Percentiles rank a stretch among this genome's conserved stretches.
phyloP scores from a whole-genome alignment of 2,797 vertebrate genomes.

The Catamblyrhynchus diadema region DNA sequence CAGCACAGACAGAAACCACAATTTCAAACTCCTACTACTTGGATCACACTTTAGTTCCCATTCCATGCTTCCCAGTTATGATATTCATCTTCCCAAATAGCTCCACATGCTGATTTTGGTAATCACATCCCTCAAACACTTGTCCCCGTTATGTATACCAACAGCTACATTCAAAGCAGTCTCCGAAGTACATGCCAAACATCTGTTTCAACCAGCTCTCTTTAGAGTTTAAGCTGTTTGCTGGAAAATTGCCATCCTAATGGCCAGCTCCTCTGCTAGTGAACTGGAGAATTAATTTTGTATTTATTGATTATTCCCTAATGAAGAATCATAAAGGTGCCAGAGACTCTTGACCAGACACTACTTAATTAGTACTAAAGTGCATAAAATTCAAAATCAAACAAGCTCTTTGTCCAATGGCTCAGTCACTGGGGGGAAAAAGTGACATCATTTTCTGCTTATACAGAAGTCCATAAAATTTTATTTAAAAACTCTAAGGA shows the following conservation, averaged over 20 bases:
- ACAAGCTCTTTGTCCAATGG: neutral
- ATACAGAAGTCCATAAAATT: conserved; percentile 6
- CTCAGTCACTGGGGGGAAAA: neutral
- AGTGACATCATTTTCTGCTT: conserved; percentile 1
- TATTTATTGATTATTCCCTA: conserved; percentile 53
- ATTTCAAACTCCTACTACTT: neutral
- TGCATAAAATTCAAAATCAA: conserved; percentile 33
- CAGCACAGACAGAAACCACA: neutral
- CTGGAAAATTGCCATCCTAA: conserved; percentile 41
- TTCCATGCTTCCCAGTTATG: neutral
- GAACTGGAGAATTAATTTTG: conserved; percentile 49
- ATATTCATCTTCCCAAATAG: neutral
- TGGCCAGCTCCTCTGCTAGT: conserved; percentile 1
- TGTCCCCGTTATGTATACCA: conserved; percentile 17
- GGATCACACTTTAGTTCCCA: neutral
- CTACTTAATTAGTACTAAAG: conserved; percentile 51
- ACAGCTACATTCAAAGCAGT: conserved; percentile 23
- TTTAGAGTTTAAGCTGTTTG: conserved; percentile 16
- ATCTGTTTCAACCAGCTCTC: conserved; percentile 46
- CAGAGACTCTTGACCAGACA: conserved; percentile 54
- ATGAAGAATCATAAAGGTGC: conserved; percentile 60
- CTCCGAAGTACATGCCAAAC: conserved; percentile 23
- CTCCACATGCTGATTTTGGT: neutral
- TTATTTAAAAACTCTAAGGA: neutral
- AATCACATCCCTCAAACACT: conserved; percentile 18